These are phyloP conservation scores for Nymphalis polychloros DNA, from an alignment of 2,888 invertebrate species.

Conservation along the genomic window DNA sequence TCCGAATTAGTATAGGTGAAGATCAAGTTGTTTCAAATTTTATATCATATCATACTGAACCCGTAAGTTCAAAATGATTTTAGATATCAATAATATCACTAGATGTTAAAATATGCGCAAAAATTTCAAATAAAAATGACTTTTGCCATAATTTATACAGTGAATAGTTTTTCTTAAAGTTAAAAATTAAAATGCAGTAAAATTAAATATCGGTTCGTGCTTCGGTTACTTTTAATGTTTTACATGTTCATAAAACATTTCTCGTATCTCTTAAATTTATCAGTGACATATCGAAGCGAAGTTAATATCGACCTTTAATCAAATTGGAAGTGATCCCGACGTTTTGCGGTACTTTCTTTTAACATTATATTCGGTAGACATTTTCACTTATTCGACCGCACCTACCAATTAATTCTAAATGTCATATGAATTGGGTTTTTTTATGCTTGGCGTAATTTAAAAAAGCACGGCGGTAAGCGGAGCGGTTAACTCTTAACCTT, in stretches of 20 bases:
- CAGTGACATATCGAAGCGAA: constrained; percentile 19
- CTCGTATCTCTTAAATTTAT: constrained; percentile 15
- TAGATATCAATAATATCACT: too few species aligned
- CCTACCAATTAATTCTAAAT: constrained; percentile 75
- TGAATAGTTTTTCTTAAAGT: too few species aligned
- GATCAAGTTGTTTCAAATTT: too few species aligned
- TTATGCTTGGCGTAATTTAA: constrained; percentile 35
- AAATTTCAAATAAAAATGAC: too few species aligned
- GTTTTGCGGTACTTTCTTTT: constrained; percentile 57
- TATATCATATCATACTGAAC: too few species aligned
- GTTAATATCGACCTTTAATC: constrained; percentile 37
- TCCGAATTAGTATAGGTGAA: too few species aligned
- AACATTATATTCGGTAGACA: constrained; percentile 57
- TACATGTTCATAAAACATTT: constrained; percentile 10
- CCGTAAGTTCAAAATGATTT: too few species aligned
- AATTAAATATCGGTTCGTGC: too few species aligned
- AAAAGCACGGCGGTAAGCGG: neutral
- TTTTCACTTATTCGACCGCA: constrained; percentile 62
- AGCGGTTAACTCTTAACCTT: neutral
- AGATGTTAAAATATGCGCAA: too few species aligned
- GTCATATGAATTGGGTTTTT: constrained; percentile 63
- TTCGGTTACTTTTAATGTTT: neutral
- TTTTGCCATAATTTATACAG: too few species aligned
- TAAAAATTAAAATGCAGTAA: too few species aligned
- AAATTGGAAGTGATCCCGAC: constrained; percentile 39